Conservation (phyloP, 2,888 invertebrate species). For the Molorchus minor region DNA sequence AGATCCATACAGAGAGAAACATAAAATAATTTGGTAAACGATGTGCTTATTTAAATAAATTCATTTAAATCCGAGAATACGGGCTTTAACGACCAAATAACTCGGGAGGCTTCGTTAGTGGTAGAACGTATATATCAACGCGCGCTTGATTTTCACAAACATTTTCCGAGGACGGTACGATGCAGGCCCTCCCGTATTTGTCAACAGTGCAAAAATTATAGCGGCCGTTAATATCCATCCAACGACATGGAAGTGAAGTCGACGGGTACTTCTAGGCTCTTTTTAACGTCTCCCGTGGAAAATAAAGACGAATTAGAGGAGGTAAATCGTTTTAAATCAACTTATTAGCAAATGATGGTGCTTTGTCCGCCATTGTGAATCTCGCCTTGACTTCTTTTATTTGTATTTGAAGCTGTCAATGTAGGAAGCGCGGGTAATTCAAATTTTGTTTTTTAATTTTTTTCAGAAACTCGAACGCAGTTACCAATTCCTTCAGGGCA, state of each 20-base stretch:
- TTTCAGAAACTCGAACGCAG: conserved; percentile 91
- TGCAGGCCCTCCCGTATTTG: conserved; percentile 70
- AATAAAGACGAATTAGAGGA: conserved; percentile 91
- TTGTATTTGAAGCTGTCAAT: conserved; percentile 56
- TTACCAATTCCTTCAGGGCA: conserved; percentile 78
- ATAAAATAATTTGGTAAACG: conserved; percentile 18
- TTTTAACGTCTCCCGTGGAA: conserved; percentile 84
- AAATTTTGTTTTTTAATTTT: conserved; percentile 55
- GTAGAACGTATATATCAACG: conserved; percentile 60
- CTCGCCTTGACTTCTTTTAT: conserved; percentile 61
- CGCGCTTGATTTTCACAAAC: conserved; percentile 64
- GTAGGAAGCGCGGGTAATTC: conserved; percentile 56
- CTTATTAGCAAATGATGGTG: conserved; percentile 63
- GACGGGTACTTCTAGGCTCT: conserved; percentile 74
- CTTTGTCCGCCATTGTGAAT: conserved; percentile 67
- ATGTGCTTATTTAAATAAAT: conserved; percentile 25
- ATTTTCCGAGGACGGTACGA: conserved; percentile 67
- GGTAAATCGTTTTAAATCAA: conserved; percentile 71
- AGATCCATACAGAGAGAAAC: conserved; percentile 13
- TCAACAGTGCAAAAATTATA: conserved; percentile 68
- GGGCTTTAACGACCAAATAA: conserved; percentile 26
- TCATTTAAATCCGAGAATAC: conserved; percentile 27
- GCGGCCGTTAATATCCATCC: conserved; percentile 58
- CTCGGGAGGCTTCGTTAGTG: conserved; percentile 37
- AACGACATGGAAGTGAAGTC: conserved; percentile 56